These are phyloP conservation scores for Rhingia campestris DNA, from an alignment of 2,888 invertebrate species.

Conservation along the genomic window DNA sequence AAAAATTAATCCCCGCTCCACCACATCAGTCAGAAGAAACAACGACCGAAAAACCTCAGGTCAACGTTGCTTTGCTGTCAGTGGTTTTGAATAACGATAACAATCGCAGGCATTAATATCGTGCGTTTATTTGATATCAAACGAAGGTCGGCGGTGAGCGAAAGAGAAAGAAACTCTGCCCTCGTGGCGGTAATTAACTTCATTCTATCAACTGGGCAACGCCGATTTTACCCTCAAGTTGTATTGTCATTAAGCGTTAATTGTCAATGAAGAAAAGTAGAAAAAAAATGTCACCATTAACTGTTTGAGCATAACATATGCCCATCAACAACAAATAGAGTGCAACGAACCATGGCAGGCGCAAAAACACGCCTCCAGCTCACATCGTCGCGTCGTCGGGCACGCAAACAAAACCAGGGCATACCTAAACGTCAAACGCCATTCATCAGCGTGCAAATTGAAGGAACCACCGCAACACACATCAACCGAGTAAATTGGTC, in stretches of 20 bases:
- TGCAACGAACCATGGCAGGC: conserved; percentile 51
- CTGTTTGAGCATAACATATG: conserved; percentile 32
- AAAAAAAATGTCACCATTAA: conserved; percentile 8
- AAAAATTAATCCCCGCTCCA: too few species aligned
- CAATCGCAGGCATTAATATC: conserved; percentile 11
- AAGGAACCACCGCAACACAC: not conserved
- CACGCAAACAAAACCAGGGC: conserved; percentile 45
- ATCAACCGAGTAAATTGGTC: conserved; percentile 3
- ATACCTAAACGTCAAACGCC: conserved; percentile 44
- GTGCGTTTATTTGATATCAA: conserved; percentile 33
- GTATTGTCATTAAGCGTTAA: conserved; percentile 26
- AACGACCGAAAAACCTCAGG: conserved; percentile 12
- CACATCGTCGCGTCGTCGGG: not conserved
- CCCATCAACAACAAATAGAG: conserved; percentile 20
- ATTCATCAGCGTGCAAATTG: not conserved
- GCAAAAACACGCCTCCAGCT: not conserved
- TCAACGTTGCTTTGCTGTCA: conserved; percentile 23
- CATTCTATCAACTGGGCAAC: conserved; percentile 12
- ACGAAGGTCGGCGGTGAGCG: conserved; percentile 41
- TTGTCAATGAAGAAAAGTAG: conserved; percentile 12
- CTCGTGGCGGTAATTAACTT: conserved; percentile 27
- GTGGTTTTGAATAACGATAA: conserved; percentile 37
- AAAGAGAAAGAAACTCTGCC: conserved; percentile 6
- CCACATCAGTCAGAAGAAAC: too few species aligned
- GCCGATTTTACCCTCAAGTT: not conserved